phyloP scores from a whole-genome alignment of 2,888 invertebrate species.

The Lymantria monacha region DNA sequence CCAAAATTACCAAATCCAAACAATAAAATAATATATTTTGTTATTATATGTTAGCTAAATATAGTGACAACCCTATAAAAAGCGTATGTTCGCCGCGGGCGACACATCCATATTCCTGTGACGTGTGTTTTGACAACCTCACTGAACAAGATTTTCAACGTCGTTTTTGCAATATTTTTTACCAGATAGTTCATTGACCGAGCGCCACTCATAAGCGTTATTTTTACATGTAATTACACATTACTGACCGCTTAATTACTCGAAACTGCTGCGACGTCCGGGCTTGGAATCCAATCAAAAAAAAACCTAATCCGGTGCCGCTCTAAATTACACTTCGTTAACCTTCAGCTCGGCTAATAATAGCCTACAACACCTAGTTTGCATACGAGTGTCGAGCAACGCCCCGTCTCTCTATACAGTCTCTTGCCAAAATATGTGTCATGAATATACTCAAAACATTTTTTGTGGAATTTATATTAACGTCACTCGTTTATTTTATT shows the following conservation, averaged over 20 bases:
- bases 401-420: constrained; percentile 60
- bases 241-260: constrained; percentile 74
- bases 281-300: constrained; percentile 53
- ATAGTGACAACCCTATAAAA: constrained; percentile 37
- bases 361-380: constrained; percentile 36
- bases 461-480: constrained; percentile 9
- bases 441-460: constrained; percentile 37
- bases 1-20: too few species aligned
- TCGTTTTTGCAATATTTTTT: constrained; percentile 56
- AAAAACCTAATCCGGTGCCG: constrained; percentile 60
- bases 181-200: constrained; percentile 57
- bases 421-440: constrained; percentile 68
- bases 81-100: constrained; percentile 52
- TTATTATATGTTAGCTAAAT: not conserved
- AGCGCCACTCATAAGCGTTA: constrained; percentile 53
- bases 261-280: constrained; percentile 61
- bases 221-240: constrained; percentile 73
- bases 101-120: constrained; percentile 76
- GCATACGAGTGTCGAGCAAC: constrained; percentile 38
- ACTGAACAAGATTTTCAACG: constrained; percentile 53
- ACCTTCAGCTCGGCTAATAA: constrained; percentile 53
- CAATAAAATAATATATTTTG: not conserved
- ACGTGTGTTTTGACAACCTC: constrained; percentile 74
- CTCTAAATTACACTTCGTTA: constrained; percentile 61
- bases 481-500: too few species aligned